Base-by-base conservation (phyloP, 1,140 invertebrate species). In the Danaus melanippus region DNA sequence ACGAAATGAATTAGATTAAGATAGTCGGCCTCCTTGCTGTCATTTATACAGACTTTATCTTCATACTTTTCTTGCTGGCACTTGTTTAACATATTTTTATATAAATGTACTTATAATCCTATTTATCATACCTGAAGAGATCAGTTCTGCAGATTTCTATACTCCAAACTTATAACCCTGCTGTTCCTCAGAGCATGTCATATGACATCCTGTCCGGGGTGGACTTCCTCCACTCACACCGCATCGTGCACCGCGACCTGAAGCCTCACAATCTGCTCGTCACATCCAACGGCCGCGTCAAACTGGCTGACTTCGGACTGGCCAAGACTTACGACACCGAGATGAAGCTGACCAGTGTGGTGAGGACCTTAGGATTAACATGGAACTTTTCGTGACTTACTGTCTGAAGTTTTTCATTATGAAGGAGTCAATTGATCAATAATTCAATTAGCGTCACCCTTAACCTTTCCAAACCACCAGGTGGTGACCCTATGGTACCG, bases 401-500 rank as follows among this genome's bases (percentile, higher is more conserved):
- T 32, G 3, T 17, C 48, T 58, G 43, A 11, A 3, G 21, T 32
- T 32, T 5, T 32, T 32, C 6, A 32, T 32, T 5, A 32, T 0
- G 2, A 32, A 32, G 21, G 21, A 32, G 21, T 32, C 6, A 7
- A 8, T 32, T 15, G 1, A 15, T 15, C 0, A 32, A 32, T 32
- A 32, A 7, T 7, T 32, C 21, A 32, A 32, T 32, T 7, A 4
- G 21, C 7, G 2, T 7, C 21, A 32, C 2, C 21, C 21, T 5
- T 32, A 32, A 4, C 21, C 2, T 7, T 32, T 32, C 21, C 7
- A 50, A 9, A 7, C 12, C 10, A 10, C 11, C 74, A 96, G 95
- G 95, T 98, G 50, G 97, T 99, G 10, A 99, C 97, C 0, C 86
- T 99, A 10, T 99, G 97, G 97, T 99, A 99, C 83, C 88, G 98